Evolutionary conservation across 2,797 vertebrate genomes (phyloP).

Genomic region (Phalloptychus januarius): DNA sequence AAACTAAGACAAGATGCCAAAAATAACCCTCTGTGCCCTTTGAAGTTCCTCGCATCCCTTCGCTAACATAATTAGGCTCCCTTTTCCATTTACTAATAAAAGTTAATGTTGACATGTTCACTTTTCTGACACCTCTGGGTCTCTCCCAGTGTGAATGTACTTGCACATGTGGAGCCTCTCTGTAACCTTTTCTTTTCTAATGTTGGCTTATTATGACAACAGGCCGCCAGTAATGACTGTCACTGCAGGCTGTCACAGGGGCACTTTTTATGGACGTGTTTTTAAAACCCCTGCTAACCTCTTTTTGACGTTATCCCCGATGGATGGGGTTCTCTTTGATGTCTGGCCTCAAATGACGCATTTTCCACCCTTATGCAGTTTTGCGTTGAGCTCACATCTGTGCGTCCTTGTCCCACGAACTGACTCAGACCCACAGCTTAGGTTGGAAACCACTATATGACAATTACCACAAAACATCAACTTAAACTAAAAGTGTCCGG

Average conservation of each 20-base stretch:
- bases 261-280: conserved; percentile 65
- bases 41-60: conserved; percentile 21
- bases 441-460: not conserved
- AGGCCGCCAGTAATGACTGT: conserved; percentile 56
- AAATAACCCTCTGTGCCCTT: conserved; percentile 13
- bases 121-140: conserved; percentile 63
- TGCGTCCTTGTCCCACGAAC: conserved; percentile 37
- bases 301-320: conserved; percentile 59
- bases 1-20: conserved; percentile 16
- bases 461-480: not conserved
- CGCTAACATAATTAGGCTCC: conserved; percentile 40
- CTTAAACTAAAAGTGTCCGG: not conserved
- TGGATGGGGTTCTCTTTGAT: conserved; percentile 65
- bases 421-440: not conserved
- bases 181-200: conserved; percentile 42
- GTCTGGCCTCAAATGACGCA: conserved; percentile 60
- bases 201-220: conserved; percentile 57
- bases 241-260: conserved; percentile 39
- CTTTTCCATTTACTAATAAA: conserved; percentile 66
- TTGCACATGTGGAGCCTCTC: conserved; percentile 41
- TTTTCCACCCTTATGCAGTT: conserved; percentile 66
- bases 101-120: conserved; percentile 46
- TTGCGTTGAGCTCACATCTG: conserved; percentile 67
- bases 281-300: conserved; percentile 63
- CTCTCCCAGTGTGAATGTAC: conserved; percentile 49